These are phyloP conservation scores for Anhinga rufa DNA, from an alignment of 2,113 vertebrate species.

Conservation along the genomic window DNA sequence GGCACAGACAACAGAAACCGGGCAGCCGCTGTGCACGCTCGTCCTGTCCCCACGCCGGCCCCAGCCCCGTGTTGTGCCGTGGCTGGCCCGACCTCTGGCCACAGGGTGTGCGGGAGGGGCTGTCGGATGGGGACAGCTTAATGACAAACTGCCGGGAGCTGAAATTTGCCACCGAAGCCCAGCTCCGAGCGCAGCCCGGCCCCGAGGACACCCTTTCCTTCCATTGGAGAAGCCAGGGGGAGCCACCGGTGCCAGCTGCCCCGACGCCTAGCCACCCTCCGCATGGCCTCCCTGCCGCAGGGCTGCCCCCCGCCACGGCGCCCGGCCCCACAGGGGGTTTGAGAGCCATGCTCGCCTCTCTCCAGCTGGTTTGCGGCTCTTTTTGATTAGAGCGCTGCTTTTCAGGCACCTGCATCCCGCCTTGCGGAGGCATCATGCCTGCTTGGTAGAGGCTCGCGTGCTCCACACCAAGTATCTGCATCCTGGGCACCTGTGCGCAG, in stretches of 20 bases:
- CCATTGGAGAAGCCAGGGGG: neutral
- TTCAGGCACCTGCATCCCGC: neutral
- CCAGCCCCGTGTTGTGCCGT: rapidly evolving
- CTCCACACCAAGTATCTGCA: neutral
- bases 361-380: neutral
- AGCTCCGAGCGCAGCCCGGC: neutral
- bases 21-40: rapidly evolving
- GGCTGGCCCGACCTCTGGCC: neutral
- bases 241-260: rapidly evolving
- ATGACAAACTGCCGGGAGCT: neutral
- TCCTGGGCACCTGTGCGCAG: rapidly evolving
- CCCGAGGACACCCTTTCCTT: neutral
- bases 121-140: rapidly evolving
- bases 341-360: rapidly evolving
- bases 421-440: rapidly evolving
- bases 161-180: neutral
- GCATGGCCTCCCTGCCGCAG: rapidly evolving
- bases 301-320: rapidly evolving
- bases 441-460: rapidly evolving
- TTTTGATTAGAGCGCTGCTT: neutral
- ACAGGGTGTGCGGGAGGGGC: rapidly evolving
- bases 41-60: rapidly evolving
- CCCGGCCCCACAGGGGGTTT: rapidly evolving
- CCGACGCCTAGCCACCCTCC: rapidly evolving
- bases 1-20: neutral